Base-by-base conservation (phyloP, 1,140 invertebrate species). In the Zeugodacus cucurbitae region DNA sequence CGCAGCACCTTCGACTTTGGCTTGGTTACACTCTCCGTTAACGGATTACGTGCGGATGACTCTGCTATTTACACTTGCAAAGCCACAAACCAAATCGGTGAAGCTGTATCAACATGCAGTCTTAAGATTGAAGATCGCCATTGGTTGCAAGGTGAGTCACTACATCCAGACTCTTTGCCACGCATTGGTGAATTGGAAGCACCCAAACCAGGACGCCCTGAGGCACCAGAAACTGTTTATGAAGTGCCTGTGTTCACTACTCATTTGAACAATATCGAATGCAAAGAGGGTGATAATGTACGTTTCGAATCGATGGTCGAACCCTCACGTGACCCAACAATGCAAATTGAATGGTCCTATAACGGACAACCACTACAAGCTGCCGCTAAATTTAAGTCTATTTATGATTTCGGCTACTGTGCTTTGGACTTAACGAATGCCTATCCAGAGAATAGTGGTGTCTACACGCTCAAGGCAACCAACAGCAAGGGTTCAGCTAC, bases 301-400 rank as follows among this genome's bases (percentile, higher is more conserved):
- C 98, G 98, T 93, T 99, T 99, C 91, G 98, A 99, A 94, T 99
- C 98, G 93, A 96, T 97, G 90, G 97, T 99, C 7, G 97, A 99
- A 93, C 98, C 98, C 58, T 96, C 97, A 17, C 97, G 98, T 93
- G 98, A 99, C 94, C 98, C 98, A 3, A 98, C 97, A 17, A 96
- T 99, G 95, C 97, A 97, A 91, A 97, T 98, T 90, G 97, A 98
- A 94, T 98, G 97, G 97, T 98, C 97, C 94, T 95, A 97, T 86
- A 98, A 98, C 91, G 97, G 96, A 20, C 96, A 97, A 94, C 96
- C 96, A 10, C 93, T 98, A 87, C 96, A 96, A 89, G 95, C 95
- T 67, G 97, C 97, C 44, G 95, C 97, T 5, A 95, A 97, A 91
- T 98, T 96, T 90, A 97, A 97, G 91, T 96, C 96, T 22, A 97